Percentiles rank a stretch among this genome's conserved stretches.
phyloP scores from a whole-genome alignment of 1,140 invertebrate species.

The Zaprionus africanus region DNA sequence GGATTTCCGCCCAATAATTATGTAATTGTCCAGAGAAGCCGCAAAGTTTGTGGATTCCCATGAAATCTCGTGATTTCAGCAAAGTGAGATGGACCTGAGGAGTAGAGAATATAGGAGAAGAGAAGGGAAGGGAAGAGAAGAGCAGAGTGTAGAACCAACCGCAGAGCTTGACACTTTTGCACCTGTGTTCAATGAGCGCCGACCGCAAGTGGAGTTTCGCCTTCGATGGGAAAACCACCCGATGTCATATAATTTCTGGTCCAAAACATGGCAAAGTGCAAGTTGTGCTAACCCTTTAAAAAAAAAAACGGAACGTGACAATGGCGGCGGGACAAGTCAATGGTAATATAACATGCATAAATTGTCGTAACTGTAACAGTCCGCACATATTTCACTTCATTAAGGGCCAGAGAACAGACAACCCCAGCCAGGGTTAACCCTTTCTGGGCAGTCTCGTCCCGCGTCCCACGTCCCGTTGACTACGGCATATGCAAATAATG shows the following conservation, averaged over 20 bases:
- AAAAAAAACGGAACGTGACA: slow-evolving; percentile 34
- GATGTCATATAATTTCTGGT: neutral
- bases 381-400: slow-evolving; percentile 73
- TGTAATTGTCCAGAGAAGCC: neutral
- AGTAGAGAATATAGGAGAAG: neutral
- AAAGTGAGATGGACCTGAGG: slow-evolving; percentile 1
- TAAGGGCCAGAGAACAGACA: slow-evolving; percentile 41
- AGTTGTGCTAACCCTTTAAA: slow-evolving; percentile 59
- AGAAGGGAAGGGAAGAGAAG: neutral
- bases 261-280: slow-evolving; percentile 27
- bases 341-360: slow-evolving; percentile 71
- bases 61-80: neutral
- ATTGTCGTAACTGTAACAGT: slow-evolving; percentile 71
- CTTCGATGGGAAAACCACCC: slow-evolving; percentile 9
- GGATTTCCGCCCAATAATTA: neutral
- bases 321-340: slow-evolving; percentile 59
- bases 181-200: slow-evolving; percentile 47
- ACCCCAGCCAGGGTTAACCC: slow-evolving; percentile 53
- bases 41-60: slow-evolving; percentile 7
- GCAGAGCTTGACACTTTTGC: slow-evolving; percentile 48
- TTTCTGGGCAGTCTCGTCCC: slow-evolving; percentile 38
- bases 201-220: slow-evolving; percentile 34
- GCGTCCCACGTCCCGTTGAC: slow-evolving; percentile 56
- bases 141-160: slow-evolving; percentile 14
- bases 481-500: slow-evolving; percentile 76